Base-by-base conservation (phyloP, 1,140 invertebrate genomes). In the Goniozus legneri region DNA sequence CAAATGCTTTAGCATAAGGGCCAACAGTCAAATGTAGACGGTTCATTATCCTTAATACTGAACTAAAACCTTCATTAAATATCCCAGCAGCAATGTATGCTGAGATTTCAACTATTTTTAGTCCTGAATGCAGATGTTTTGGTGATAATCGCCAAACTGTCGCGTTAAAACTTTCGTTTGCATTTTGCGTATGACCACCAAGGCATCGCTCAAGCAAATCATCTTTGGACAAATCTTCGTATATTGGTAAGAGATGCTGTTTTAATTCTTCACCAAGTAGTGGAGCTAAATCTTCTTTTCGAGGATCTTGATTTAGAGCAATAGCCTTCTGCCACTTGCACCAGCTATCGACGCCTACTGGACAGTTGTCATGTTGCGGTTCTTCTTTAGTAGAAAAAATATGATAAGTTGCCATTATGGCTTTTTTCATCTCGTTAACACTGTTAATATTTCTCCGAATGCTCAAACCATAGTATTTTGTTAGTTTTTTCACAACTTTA, bases 371-470 rank as follows among this genome's bases (percentile, higher is more conserved):
- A 12, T 6, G 24, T 7, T 12, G 6, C 24, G 24, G 24, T 7
- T 27, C 12, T 27, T 27, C 37, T 39, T 4, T 12, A 8, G 37
- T 39, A 4, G 12, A 39, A 14, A 22, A 22, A 39, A 39, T 39
- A 12, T 39, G 16, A 19, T 43, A 44, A 37, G 24, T 52, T 14
- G 20, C 54, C n/a, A n/a, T n/a, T n/a, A n/a, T n/a, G n/a, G n/a
- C n/a, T n/a, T n/a, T n/a, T n/a, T n/a, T n/a, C n/a, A 56, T 52
- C 13, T 41, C 35, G 32, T 52, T 41, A 8, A 53, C 40, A 22
- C 42, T 52, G 6, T 52, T 16, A 18, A 32, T 31, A 24, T 56
- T 56, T 18, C 36, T 21, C 34, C 50, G 47, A 10, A 56, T 52
- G 2, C 40, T 45, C 19, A 51, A 42, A 10, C 41, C 47, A 36